These are phyloP conservation scores for Ornithoptera priamus DNA, from an alignment of 2,888 invertebrate genomes.

Conservation along the genomic window DNA sequence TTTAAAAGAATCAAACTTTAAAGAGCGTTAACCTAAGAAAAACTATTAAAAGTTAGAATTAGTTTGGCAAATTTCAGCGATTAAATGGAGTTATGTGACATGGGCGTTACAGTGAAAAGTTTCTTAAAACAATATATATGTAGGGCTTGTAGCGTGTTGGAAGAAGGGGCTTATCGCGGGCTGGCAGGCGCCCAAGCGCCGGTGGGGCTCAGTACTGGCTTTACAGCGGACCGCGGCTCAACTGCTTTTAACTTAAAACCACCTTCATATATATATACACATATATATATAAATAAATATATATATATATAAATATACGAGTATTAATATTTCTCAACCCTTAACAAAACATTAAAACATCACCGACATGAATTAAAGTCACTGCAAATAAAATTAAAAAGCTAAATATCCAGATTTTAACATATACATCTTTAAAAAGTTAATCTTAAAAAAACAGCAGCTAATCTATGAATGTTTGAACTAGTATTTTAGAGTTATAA, in stretches of 20 bases:
- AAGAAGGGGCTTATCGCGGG: conserved; percentile 39
- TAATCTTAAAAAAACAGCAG: background rate
- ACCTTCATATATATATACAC: conserved; percentile 24
- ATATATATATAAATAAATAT: conserved; percentile 15
- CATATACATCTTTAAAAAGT: background rate
- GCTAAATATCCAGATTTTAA: too few relatives aligned
- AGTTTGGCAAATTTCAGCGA: conserved; percentile 30
- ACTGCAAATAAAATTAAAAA: background rate
- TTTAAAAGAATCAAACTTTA: conserved; percentile 14
- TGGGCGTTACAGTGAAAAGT: conserved; percentile 25
- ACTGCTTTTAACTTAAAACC: conserved; percentile 51
- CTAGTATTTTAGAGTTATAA: too few relatives aligned
- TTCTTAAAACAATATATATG: conserved; percentile 51
- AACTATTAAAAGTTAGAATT: conserved; percentile 29
- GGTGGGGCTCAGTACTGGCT: conserved; percentile 37
- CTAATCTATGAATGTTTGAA: too few relatives aligned
- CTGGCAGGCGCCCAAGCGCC: conserved; percentile 43
- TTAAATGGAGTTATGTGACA: conserved; percentile 28
- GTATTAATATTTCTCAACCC: background rate
- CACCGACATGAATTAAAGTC: too few relatives aligned
- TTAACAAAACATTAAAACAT: too few relatives aligned
- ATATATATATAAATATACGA: background rate
- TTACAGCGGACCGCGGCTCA: conserved; percentile 50
- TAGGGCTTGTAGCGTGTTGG: conserved; percentile 42
- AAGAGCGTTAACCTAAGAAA: conserved; percentile 14